Conservation (phyloP, 2,113 vertebrate species). For the Callochromis pleurospilus region DNA sequence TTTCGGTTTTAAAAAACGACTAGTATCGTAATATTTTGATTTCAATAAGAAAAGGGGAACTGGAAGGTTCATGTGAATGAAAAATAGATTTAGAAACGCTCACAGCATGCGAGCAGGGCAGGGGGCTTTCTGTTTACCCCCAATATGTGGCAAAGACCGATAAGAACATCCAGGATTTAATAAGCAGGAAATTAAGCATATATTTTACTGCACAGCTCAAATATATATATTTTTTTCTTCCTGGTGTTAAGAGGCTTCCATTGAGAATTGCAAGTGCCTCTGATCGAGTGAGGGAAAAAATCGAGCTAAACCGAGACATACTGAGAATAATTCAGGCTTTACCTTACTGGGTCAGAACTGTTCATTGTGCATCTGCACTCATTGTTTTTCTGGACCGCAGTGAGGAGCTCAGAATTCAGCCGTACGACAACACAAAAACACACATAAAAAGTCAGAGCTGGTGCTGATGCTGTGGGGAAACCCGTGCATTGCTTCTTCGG, state of each 20-base stretch:
- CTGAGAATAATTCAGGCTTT: background rate
- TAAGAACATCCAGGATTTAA: background rate
- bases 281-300: rapidly evolving
- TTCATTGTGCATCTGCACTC: background rate
- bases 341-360: background rate
- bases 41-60: background rate
- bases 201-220: background rate
- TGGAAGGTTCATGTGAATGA: background rate
- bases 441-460: background rate
- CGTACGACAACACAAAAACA: background rate
- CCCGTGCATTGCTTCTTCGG: background rate
- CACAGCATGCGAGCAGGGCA: background rate
- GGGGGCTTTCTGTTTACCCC: background rate
- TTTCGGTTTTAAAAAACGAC: background rate
- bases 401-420: background rate
- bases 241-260: background rate
- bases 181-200: background rate
- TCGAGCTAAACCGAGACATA: background rate
- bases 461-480: background rate
- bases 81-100: background rate
- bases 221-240: rapidly evolving
- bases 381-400: background rate
- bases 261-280: background rate
- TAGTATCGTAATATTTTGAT: background rate
- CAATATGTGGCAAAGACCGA: background rate